Evolutionary conservation across 2,113 vertebrate species (phyloP).

Genomic region (Pseudopodoces humilis): DNA sequence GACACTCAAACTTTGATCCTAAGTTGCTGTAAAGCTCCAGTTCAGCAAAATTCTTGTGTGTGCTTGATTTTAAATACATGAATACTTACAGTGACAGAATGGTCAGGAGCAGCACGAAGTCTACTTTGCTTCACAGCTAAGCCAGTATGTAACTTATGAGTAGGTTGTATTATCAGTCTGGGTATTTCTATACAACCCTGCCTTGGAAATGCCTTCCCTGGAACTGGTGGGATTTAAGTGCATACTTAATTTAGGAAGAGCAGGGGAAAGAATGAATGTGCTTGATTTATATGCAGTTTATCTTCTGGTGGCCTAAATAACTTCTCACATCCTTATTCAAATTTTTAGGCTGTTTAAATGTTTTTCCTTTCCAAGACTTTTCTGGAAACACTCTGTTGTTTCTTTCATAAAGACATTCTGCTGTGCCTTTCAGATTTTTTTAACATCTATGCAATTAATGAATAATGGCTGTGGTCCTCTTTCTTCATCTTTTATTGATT

Average conservation of each 20-base stretch:
- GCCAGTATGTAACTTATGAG: slow-evolving; percentile 51
- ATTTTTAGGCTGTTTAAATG: slow-evolving; percentile 9
- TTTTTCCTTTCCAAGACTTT: neutral
- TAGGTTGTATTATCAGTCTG: slow-evolving; percentile 29
- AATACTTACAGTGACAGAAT: slow-evolving; percentile 55
- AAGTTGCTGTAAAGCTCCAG: slow-evolving; percentile 59
- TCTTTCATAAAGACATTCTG: neutral
- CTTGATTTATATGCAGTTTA: slow-evolving; percentile 37
- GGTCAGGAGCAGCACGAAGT: slow-evolving; percentile 58
- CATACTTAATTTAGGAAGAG: slow-evolving; percentile 32
- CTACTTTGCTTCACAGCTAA: slow-evolving; percentile 54
- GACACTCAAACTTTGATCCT: slow-evolving; percentile 43
- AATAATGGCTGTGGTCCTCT: neutral
- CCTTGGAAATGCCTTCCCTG: slow-evolving; percentile 5
- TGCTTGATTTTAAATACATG: slow-evolving; percentile 62
- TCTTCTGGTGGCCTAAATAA: slow-evolving; percentile 51
- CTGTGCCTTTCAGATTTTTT: neutral
- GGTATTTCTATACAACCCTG: slow-evolving; percentile 21
- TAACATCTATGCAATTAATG: neutral
- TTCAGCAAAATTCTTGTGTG: slow-evolving; percentile 44
- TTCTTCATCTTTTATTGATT: neutral
- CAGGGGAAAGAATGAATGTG: neutral
- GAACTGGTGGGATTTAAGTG: slow-evolving; percentile 23
- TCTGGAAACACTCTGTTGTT: neutral
- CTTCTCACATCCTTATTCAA: slow-evolving; percentile 10